Evolutionary conservation across 2,888 invertebrate species (phyloP).

Genomic region (Lasioglossum oenotherae): DNA sequence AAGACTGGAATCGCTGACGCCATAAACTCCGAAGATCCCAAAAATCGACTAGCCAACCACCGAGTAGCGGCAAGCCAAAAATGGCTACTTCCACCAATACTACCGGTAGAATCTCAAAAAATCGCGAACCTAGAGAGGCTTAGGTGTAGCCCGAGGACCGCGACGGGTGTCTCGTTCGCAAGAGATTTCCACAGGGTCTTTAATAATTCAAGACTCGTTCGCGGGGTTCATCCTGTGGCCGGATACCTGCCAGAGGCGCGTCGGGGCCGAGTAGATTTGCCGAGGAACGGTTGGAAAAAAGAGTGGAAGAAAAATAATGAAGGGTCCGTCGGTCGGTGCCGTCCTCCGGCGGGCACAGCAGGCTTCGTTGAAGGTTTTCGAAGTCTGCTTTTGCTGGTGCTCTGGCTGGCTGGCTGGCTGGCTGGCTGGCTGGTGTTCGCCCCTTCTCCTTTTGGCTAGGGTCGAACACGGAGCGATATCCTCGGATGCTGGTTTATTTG

Average conservation of each 20-base stretch:
- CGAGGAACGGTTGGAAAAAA: conserved; percentile 44
- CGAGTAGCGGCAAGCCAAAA: not conserved
- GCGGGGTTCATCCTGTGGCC: conserved; percentile 30
- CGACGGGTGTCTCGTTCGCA: not conserved
- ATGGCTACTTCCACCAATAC: not conserved
- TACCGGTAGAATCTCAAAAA: not conserved
- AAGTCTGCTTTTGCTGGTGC: conserved; percentile 30
- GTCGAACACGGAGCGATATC: conserved; percentile 58
- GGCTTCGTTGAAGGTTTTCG: conserved; percentile 54
- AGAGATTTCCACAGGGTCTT: conserved; percentile 39
- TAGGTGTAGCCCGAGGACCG: not conserved
- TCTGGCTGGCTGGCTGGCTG: not conserved
- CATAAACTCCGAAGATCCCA: no score
- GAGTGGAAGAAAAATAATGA: conserved; percentile 63
- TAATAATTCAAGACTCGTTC: conserved; percentile 56
- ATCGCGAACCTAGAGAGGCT: not conserved
- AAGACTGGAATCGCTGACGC: no score
- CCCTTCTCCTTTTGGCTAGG: conserved; percentile 21
- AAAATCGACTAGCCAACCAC: not conserved
- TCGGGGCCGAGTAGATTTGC: conserved; percentile 49
- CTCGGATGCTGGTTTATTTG: conserved; percentile 76
- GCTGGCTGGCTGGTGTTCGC: conserved; percentile 4
- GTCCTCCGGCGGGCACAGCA: conserved; percentile 37
- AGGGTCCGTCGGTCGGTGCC: conserved; percentile 40
- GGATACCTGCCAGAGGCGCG: conserved; percentile 52